phyloP scores from a whole-genome alignment of 2,113 vertebrate genomes.

The Astur gentilis region DNA sequence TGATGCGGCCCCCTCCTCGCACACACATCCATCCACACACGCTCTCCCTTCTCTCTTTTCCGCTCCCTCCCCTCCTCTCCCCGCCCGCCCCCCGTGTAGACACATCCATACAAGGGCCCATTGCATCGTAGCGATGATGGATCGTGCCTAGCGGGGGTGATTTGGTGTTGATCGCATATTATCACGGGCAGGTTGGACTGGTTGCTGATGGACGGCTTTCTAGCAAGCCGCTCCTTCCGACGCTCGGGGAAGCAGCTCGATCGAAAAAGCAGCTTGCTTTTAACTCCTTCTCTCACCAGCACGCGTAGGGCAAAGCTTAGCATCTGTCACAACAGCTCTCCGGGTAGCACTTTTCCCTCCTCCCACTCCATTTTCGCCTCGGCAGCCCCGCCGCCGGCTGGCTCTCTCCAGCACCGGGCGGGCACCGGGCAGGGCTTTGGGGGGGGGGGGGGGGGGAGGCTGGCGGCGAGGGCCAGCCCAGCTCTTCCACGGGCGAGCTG shows the following conservation, averaged over 20 bases:
- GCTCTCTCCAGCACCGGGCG: neutral
- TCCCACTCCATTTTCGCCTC: conserved; percentile 18
- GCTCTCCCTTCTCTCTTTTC: neutral
- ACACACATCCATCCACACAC: neutral
- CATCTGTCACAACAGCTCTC: conserved; percentile 58
- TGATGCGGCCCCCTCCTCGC: neutral
- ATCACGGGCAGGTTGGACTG: conserved; percentile 79
- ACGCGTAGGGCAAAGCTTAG: conserved; percentile 34
- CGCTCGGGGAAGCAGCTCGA: conserved; percentile 45
- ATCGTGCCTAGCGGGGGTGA: conserved; percentile 82
- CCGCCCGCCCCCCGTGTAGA: conserved; percentile 35
- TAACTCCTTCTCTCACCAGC: conserved; percentile 46
- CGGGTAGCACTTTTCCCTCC: conserved; percentile 40
- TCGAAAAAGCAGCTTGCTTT: conserved; percentile 52
- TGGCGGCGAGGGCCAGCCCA: too few relatives aligned
- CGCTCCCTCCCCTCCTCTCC: neutral
- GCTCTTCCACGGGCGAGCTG: too few relatives aligned
- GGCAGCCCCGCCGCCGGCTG: neutral
- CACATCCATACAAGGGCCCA: conserved; percentile 70
- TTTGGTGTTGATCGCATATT: conserved; percentile 85
- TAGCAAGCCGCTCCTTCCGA: conserved; percentile 71
- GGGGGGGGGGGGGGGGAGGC: too few relatives aligned
- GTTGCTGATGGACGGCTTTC: conserved; percentile 81
- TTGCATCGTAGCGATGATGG: conserved; percentile 74
- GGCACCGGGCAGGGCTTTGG: neutral